These are phyloP conservation scores for Caenorhabditis sinica DNA, from an alignment of 2,888 invertebrate species.

Conservation along the genomic window DNA sequence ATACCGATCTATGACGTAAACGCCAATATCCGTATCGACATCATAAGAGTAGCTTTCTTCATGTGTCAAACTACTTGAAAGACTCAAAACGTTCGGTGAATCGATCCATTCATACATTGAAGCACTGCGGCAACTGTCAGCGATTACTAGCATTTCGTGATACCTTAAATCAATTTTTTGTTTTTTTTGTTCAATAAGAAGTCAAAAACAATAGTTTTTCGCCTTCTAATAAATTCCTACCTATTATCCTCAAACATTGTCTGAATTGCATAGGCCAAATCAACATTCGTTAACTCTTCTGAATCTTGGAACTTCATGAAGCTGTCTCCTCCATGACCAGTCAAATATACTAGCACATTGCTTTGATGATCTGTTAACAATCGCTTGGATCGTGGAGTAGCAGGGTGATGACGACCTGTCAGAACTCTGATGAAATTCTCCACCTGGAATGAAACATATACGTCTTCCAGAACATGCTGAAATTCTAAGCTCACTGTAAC, in stretches of 20 bases:
- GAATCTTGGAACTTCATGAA: slow-evolving; percentile 99
- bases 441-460: slow-evolving; percentile 84
- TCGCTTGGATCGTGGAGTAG: slow-evolving; percentile 95
- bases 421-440: slow-evolving; percentile 97
- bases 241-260: slow-evolving; percentile 99
- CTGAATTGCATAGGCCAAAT: slow-evolving; percentile 97
- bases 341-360: slow-evolving; percentile 89
- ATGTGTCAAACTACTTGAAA: slow-evolving; percentile 90
- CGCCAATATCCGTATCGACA: slow-evolving; percentile 97
- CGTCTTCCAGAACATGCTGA: background rate
- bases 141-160: slow-evolving; percentile 98
- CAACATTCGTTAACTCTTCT: slow-evolving; percentile 98
- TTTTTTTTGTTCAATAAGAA: background rate
- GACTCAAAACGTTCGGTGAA: slow-evolving; percentile 97
- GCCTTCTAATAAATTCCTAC: slow-evolving; percentile 84
- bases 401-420: slow-evolving; percentile 93
- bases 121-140: slow-evolving; percentile 99
- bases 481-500: slow-evolving; percentile 87
- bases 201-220: background rate
- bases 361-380: slow-evolving; percentile 96
- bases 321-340: slow-evolving; percentile 96
- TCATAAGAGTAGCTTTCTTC: slow-evolving; percentile 90
- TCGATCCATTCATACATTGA: slow-evolving; percentile 98
- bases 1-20: slow-evolving; percentile 98
- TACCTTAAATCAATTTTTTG: slow-evolving; percentile 87